These are phyloP conservation scores for Ataeniobius toweri DNA, from an alignment of 2,797 vertebrate species.

Conservation along the genomic window DNA sequence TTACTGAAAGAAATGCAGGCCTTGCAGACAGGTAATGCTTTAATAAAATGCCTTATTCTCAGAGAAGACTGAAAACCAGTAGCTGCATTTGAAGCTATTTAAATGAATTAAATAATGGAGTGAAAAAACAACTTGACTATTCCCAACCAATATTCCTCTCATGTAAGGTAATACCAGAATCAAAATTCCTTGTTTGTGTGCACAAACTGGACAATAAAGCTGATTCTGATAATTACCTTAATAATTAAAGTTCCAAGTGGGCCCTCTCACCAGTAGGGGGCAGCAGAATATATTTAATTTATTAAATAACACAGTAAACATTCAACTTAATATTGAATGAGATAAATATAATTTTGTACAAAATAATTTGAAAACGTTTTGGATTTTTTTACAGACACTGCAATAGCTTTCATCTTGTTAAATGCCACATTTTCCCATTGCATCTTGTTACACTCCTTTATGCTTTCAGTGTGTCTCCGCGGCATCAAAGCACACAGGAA, in stretches of 20 bases:
- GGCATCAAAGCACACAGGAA: slow-evolving; percentile 93
- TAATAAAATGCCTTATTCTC: slow-evolving; percentile 7
- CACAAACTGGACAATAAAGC: too few species aligned
- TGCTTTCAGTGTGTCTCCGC: slow-evolving; percentile 92
- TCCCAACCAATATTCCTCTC: neutral
- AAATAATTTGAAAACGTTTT: neutral
- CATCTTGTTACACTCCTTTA: slow-evolving; percentile 21
- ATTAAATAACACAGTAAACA: neutral
- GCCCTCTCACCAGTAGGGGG: slow-evolving; percentile 56
- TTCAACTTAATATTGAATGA: neutral
- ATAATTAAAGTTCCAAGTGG: neutral
- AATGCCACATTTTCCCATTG: neutral
- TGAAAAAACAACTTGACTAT: neutral
- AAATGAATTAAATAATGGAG: neutral
- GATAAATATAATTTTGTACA: neutral
- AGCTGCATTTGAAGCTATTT: neutral
- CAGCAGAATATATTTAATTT: slow-evolving; percentile 18
- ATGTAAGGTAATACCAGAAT: neutral
- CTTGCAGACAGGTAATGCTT: slow-evolving; percentile 90
- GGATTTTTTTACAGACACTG: neutral
- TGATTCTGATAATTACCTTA: neutral
- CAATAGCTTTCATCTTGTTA: neutral
- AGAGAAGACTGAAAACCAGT: neutral
- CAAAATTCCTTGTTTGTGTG: too few species aligned
- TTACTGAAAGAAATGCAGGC: slow-evolving; percentile 96